Evolutionary conservation across 2,113 vertebrate species (phyloP), one percentile per base, ranked within the genome.

Genomic region (Colossoma macropomum): DNA sequence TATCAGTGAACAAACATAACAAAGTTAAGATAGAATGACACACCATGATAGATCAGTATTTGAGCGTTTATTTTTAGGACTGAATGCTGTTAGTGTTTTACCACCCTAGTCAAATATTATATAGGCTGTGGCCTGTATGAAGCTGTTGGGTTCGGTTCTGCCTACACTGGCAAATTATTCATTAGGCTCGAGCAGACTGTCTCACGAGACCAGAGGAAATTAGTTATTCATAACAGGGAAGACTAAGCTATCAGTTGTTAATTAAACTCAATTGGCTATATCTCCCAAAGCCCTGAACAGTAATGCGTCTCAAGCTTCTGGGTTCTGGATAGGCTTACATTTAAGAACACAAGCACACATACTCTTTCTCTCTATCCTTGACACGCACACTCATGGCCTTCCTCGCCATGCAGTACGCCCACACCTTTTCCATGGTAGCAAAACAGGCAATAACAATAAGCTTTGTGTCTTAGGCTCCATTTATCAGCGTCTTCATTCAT

Each of bases 151-250:
- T 45, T 45, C 4, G 34, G 68, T 45, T 27, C 13, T 45, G 34
- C 34, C 21, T 70, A 41, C 23, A 70, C 34, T 41, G 21, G 10
- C 28, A 68, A 30, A 68, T 68, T 68, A 62, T 62, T 62, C 59
- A 27, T 70, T 45, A 69, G 32, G 8, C 9, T 69, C 23, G 32
- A 69, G 34, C 38, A 71, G 41, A 71, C 68, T 71, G 23, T 75
- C 50, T 75, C 48, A 59, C 0, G 32, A 50, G 54, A 50, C 41
- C 60, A 12, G 60, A 54, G 34, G 52, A 75, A 79, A 62, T 82
- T 59, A 80, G 62, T 30, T 30, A 75, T 69, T 85, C 78, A 75
- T 77, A 63, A 86, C 79, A 82, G 48, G 70, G 79, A 84, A 78
- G 69, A 82, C 82, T 75, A 75, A 63, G 63, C 45, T 76, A 79